phyloP scores from a whole-genome alignment of 2,888 invertebrate genomes.

The Spodoptera littoralis region DNA sequence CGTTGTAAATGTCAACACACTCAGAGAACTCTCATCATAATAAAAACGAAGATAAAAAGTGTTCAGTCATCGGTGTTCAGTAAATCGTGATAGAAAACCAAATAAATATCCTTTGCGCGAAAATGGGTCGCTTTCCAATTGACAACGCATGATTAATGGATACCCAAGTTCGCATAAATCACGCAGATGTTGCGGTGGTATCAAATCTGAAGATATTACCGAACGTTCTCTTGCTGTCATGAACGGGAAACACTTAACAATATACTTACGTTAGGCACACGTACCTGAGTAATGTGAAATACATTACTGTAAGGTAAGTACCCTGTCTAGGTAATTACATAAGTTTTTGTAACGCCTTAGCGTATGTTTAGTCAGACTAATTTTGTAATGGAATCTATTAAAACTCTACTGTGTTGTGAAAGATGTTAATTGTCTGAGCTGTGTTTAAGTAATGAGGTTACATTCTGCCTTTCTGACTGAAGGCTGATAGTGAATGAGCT shows the following conservation, averaged over 20 bases:
- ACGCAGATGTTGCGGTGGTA: slow-evolving; percentile 70
- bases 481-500: too few relatives aligned
- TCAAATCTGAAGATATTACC: slow-evolving; percentile 66
- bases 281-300: slow-evolving; percentile 12
- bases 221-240: slow-evolving; percentile 52
- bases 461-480: too few relatives aligned
- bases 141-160: slow-evolving; percentile 81
- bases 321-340: slow-evolving; percentile 4
- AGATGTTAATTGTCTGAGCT: not conserved
- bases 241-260: slow-evolving; percentile 43
- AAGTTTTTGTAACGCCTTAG: slow-evolving; percentile 9
- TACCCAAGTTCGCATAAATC: slow-evolving; percentile 77
- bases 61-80: slow-evolving; percentile 64
- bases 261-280: not conserved
- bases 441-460: too few relatives aligned
- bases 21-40: slow-evolving; percentile 50
- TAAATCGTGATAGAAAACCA: slow-evolving; percentile 72
- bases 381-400: slow-evolving; percentile 8
- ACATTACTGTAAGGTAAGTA: not conserved
- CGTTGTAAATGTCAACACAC: slow-evolving; percentile 44
- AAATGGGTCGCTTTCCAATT: slow-evolving; percentile 81
- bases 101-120: slow-evolving; percentile 70
- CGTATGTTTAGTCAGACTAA: slow-evolving; percentile 2
- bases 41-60: slow-evolving; percentile 58
- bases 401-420: not conserved